Evolutionary conservation across 2,888 invertebrate genomes (phyloP), one percentile per base, ranked within the genome.

Genomic region (Danaus chrysippus): DNA sequence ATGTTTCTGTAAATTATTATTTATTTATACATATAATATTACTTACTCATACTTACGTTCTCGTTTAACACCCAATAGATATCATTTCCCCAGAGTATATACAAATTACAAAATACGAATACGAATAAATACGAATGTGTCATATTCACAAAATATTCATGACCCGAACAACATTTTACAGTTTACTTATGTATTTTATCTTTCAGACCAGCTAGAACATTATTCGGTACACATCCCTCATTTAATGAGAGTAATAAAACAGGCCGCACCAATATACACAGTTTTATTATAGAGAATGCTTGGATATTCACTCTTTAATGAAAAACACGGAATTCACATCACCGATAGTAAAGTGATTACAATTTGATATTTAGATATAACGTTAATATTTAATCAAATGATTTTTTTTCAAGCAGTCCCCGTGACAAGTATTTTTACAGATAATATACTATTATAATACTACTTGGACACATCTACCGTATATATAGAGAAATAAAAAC

Each of bases 231-330:
- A 0, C 68, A 71, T 13, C 65, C 62, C 1, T 75, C 76, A 0
- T 83, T 79, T 69, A 71, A 76, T 65, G 60, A 74, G 19, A 52
- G 76, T 19, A 83, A 82, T 71, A 76, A 75, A 59, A 75, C 76
- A 6, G 74, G 75, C 0, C 78, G 83, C 68, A 76, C 77, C 49
- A 84, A 84, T 72, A 55, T 82, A 12, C 43, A 72, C 0, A 68
- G 73, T 42, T 81, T 72, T 62, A 60, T 74, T 6, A 58, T 79
- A 34, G 3, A 84, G 84, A 62, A 64, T 69, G 3, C 44, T 71
- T 11, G 84, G 76, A 0, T 74, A 76, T 69, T 55, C 74, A 6
- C 58, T 81, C 49, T 76, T 76, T 59, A 72, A 56, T 72, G 71
- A 78, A n/a, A n/a, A n/a, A 68, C 44, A 3, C 3, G 63, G 68